Percentiles rank a stretch among this genome's conserved stretches.
Conservation (phyloP, 2,797 vertebrate genomes). For the Synaphobranchus kaupii region DNA sequence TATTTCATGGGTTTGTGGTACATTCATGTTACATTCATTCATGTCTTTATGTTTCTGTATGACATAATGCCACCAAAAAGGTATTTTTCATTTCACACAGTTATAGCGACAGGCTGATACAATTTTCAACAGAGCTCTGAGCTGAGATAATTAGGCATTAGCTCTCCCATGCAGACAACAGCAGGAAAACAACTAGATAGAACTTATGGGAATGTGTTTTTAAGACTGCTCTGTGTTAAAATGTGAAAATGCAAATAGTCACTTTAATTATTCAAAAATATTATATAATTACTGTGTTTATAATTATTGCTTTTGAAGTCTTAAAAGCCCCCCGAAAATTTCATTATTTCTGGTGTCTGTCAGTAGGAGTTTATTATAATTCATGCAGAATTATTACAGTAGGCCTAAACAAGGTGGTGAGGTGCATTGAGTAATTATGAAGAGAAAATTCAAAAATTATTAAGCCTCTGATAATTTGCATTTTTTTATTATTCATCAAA, state of each 20-base stretch:
- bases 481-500: conserved; percentile 13
- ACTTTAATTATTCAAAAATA: conserved; percentile 22
- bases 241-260: background rate
- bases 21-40: conserved; percentile 51
- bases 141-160: conserved; percentile 48
- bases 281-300: conserved; percentile 21
- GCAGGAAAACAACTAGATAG: conserved; percentile 13
- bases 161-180: conserved; percentile 31
- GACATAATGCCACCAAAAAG: conserved; percentile 47
- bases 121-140: conserved; percentile 30
- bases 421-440: conserved; percentile 14
- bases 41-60: conserved; percentile 4
- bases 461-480: background rate
- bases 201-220: conserved; percentile 19
- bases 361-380: conserved; percentile 11
- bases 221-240: conserved; percentile 23
- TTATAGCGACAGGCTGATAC: conserved; percentile 8
- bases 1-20: conserved; percentile 33
- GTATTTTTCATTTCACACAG: conserved; percentile 23
- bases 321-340: conserved; percentile 14
- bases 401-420: conserved; percentile 15
- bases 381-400: conserved; percentile 14
- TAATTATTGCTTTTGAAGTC: conserved; percentile 28
- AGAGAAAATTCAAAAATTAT: background rate
- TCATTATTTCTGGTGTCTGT: conserved; percentile 17